Evolutionary conservation across 2,888 invertebrate genomes (phyloP).

Genomic region (Ophonus ardosiacus): DNA sequence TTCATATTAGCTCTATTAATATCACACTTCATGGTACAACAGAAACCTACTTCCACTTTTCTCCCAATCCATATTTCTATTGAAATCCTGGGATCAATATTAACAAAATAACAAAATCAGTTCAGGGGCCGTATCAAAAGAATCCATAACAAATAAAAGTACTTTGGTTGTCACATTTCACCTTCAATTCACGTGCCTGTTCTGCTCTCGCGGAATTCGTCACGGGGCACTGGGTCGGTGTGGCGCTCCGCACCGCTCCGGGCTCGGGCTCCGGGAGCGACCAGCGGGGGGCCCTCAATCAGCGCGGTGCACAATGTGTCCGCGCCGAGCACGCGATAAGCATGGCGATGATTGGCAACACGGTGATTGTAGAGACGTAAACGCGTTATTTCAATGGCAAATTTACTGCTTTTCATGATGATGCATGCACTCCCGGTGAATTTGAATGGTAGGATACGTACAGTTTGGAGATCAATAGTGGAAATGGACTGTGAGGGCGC

Average conservation of each 20-base stretch:
- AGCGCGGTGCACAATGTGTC: conserved; percentile 27
- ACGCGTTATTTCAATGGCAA: conserved; percentile 46
- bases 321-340: conserved; percentile 37
- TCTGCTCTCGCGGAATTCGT: not conserved
- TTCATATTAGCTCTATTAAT: not conserved
- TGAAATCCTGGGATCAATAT: conserved; percentile 9
- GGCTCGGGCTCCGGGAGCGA: not conserved
- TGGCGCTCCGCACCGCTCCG: too few relatives aligned
- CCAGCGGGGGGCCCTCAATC: conserved; percentile 5
- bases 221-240: not conserved
- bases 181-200: conserved; percentile 29
- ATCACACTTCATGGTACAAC: not conserved
- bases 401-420: conserved; percentile 43
- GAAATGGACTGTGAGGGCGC: not conserved
- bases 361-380: conserved; percentile 31
- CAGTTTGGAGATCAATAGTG: conserved; percentile 12
- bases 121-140: conserved; percentile 14
- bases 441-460: conserved; percentile 18
- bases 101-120: conserved; percentile 37
- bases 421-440: conserved; percentile 28
- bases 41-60: not conserved
- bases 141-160: conserved; percentile 44
- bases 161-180: conserved; percentile 40
- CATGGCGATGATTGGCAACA: conserved; percentile 29
- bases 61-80: conserved; percentile 4